Conservation (phyloP, 1,140 invertebrate genomes). For the Hylyphantes graminicola region DNA sequence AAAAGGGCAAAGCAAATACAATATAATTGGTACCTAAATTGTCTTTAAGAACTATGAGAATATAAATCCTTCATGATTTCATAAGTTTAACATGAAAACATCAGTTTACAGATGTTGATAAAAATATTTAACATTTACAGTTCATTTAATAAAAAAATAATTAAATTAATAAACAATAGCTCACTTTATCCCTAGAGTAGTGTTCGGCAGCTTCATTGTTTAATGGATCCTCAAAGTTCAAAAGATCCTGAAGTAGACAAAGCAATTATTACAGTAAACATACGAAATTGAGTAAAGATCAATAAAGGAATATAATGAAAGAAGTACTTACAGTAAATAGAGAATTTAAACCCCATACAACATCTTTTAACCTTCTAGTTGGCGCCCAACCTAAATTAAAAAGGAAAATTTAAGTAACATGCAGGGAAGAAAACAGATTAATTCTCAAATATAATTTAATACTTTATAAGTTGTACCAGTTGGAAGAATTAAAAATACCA, state of each 20-base stretch:
- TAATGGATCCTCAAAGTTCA: slow-evolving; percentile 95
- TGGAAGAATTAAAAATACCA: too few relatives aligned
- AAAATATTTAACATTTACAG: not conserved
- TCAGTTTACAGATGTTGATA: too few relatives aligned
- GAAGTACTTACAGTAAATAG: slow-evolving; percentile 83
- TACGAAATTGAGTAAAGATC: slow-evolving; percentile 30
- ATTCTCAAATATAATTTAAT: too few relatives aligned
- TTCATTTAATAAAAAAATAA: not conserved
- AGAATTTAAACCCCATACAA: slow-evolving; percentile 94
- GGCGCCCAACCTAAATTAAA: slow-evolving; percentile 83
- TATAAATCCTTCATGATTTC: too few relatives aligned
- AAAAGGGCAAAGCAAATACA: too few relatives aligned
- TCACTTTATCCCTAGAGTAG: slow-evolving; percentile 80
- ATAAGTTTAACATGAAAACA: too few relatives aligned
- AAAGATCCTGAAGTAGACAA: slow-evolving; percentile 78
- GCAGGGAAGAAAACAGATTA: not conserved
- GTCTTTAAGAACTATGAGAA: too few relatives aligned
- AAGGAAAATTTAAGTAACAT: not conserved
- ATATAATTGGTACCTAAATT: too few relatives aligned
- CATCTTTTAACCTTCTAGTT: slow-evolving; percentile 90
- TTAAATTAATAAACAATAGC: not conserved
- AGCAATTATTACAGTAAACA: slow-evolving; percentile 32
- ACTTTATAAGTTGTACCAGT: too few relatives aligned
- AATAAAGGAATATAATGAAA: slow-evolving; percentile 11
- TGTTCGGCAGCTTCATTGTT: slow-evolving; percentile 92